Conservation (phyloP, 2,113 vertebrate species). For the Aegithalos caudatus region DNA sequence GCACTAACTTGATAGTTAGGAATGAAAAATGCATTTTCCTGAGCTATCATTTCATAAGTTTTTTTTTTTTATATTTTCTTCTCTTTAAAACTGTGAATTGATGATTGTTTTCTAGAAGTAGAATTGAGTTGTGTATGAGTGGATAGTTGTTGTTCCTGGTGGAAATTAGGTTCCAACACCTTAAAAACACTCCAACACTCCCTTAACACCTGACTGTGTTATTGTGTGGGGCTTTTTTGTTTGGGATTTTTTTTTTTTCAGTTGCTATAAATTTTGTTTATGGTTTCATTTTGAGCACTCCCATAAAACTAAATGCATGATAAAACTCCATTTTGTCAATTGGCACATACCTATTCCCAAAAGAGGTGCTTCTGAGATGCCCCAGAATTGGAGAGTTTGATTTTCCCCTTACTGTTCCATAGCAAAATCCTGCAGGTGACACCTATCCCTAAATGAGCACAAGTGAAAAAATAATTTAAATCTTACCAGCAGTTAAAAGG, state of each 20-base stretch:
- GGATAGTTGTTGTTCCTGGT: not conserved
- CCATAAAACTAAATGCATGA: not conserved
- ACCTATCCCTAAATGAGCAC: not conserved
- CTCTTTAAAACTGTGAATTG: not conserved
- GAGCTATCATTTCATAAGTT: conserved; percentile 13
- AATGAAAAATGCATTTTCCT: conserved; percentile 58
- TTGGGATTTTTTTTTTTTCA: not conserved
- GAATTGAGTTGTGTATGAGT: not conserved
- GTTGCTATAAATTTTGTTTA: not conserved
- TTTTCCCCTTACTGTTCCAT: not conserved
- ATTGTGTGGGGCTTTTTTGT: not conserved
- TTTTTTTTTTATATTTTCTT: conserved; percentile 46
- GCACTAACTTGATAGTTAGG: conserved; percentile 59
- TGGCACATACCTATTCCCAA: not conserved
- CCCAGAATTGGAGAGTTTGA: not conserved
- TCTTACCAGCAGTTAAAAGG: not conserved
- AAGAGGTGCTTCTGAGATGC: not conserved
- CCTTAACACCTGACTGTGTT: not conserved
- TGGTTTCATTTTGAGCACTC: not conserved
- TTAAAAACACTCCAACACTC: not conserved
- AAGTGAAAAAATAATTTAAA: not conserved
- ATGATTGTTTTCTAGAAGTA: not conserved
- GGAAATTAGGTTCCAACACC: not conserved
- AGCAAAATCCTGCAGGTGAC: not conserved
- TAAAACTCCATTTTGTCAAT: not conserved